phyloP scores from a whole-genome alignment of 2,797 vertebrate species.

The Chloroceryle inda region DNA sequence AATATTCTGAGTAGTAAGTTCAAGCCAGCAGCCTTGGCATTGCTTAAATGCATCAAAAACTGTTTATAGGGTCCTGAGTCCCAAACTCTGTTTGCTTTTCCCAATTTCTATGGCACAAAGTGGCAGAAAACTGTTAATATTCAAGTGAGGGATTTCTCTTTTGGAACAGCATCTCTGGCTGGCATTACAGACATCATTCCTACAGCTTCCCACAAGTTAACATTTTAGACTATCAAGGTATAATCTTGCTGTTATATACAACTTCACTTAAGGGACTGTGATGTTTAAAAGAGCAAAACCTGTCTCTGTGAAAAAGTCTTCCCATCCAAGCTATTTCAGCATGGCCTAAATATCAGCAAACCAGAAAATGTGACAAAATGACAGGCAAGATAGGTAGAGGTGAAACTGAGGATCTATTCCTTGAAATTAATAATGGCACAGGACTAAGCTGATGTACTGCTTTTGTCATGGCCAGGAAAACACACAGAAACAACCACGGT shows the following conservation, averaged over 20 bases:
- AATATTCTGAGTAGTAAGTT: neutral
- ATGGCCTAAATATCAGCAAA: neutral
- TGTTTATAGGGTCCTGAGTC: neutral
- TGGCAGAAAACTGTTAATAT: neutral
- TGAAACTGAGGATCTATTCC: neutral
- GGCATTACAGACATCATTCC: neutral
- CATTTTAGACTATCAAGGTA: slow-evolving; percentile 1
- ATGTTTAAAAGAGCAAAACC: neutral
- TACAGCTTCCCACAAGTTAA: neutral
- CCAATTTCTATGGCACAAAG: neutral
- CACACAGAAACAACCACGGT: neutral
- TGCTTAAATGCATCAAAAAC: neutral
- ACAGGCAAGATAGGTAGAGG: neutral
- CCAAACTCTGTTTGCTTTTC: neutral
- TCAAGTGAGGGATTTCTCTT: neutral
- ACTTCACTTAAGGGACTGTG: neutral
- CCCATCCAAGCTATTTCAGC: neutral
- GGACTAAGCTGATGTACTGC: neutral
- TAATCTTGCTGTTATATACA: neutral
- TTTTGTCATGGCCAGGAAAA: neutral
- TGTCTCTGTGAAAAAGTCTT: neutral
- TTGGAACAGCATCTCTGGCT: neutral
- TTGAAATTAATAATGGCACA: neutral
- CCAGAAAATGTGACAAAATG: neutral
- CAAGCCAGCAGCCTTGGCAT: neutral